Evolutionary conservation across 2,888 invertebrate genomes (phyloP).

Genomic region (Polydrusus tereticollis): DNA sequence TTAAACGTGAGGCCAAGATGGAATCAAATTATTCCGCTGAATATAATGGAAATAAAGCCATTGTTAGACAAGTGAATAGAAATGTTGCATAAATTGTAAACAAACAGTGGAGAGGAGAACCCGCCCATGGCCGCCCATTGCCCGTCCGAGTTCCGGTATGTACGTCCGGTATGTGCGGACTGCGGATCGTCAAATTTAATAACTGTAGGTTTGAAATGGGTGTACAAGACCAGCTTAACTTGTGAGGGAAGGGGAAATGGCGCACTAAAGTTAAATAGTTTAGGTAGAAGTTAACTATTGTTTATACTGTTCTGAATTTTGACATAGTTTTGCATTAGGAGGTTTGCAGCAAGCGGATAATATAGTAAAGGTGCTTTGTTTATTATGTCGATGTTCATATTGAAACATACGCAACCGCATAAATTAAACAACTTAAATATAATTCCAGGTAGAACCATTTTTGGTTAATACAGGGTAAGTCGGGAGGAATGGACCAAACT

Average conservation of each 20-base stretch:
- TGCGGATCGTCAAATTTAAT: slow-evolving; percentile 21
- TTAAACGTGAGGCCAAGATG: neutral
- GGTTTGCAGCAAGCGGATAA: too few relatives aligned
- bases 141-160: slow-evolving; percentile 25
- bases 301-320: slow-evolving; percentile 1
- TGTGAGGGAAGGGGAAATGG: neutral
- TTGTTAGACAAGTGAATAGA: slow-evolving; percentile 23
- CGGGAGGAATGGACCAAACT: too few relatives aligned
- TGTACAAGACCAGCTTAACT: neutral
- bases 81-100: slow-evolving; percentile 15
- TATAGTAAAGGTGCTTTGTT: too few relatives aligned
- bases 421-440: too few relatives aligned
- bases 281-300: neutral
- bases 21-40: neutral
- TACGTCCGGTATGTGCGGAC: slow-evolving; percentile 26
- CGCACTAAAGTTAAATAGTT: slow-evolving; percentile 4
- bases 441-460: too few relatives aligned
- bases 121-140: slow-evolving; percentile 14
- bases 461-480: too few relatives aligned
- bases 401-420: too few relatives aligned
- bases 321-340: too few relatives aligned
- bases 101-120: slow-evolving; percentile 16
- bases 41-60: slow-evolving; percentile 13
- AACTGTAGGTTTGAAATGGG: slow-evolving; percentile 19
- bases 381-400: too few relatives aligned